Evolutionary conservation across 2,797 vertebrate genomes (phyloP).

Genomic region (Prionace glauca): DNA sequence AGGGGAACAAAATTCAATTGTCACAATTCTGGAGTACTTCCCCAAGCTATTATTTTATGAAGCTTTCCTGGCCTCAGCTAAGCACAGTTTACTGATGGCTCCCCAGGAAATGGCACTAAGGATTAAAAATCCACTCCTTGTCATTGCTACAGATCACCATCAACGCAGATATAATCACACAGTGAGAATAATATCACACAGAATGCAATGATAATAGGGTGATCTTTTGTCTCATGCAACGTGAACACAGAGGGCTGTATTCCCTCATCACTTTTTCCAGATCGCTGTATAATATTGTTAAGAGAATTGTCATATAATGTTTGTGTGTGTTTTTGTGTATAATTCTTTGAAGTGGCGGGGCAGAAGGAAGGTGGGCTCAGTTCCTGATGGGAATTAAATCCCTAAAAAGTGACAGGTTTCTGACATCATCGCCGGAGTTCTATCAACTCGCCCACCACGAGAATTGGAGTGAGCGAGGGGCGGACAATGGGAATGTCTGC

Average conservation of each 20-base stretch:
- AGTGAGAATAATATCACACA: neutral
- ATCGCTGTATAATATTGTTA: neutral
- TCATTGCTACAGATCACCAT: slow-evolving; percentile 3
- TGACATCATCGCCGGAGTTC: too few relatives aligned
- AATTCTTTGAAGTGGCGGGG: neutral
- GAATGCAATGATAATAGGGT: neutral
- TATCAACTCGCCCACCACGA: too few relatives aligned
- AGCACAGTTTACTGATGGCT: neutral
- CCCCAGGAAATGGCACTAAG: neutral
- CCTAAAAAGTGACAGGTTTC: neutral
- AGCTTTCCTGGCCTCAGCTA: neutral
- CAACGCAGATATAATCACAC: neutral
- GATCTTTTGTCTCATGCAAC: neutral
- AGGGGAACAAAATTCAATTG: neutral
- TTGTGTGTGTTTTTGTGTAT: neutral
- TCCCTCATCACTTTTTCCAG: neutral
- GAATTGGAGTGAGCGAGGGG: too few relatives aligned
- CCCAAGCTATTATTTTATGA: neutral
- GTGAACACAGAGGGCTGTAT: neutral
- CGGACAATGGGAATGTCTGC: too few relatives aligned
- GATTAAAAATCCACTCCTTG: slow-evolving; percentile 22
- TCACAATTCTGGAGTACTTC: neutral
- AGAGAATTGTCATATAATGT: neutral
- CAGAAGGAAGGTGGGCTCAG: neutral
- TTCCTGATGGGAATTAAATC: neutral